Percentiles rank a stretch among this genome's conserved stretches.
These are phyloP conservation scores for Martes martes DNA, from an alignment of 2,113 vertebrate genomes.

Conservation along the genomic window DNA sequence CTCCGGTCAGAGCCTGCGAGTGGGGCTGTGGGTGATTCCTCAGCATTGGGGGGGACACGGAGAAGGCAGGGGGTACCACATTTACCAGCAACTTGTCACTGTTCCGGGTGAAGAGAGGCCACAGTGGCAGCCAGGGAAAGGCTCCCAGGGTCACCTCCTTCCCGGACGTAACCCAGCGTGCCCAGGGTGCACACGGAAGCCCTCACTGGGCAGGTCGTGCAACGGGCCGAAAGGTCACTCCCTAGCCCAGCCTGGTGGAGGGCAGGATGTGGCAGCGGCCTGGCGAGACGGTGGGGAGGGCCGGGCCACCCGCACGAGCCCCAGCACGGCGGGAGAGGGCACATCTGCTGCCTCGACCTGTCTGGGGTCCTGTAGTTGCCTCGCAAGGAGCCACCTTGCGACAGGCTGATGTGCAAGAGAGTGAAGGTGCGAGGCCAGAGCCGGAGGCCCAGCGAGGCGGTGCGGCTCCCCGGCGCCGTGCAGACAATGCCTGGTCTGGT, in stretches of 20 bases:
- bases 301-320: neutral
- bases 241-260: neutral
- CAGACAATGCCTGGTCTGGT: neutral
- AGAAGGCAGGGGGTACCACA: no score
- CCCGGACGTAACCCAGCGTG: neutral
- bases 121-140: neutral
- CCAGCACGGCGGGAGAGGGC: rapidly evolving
- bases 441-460: neutral
- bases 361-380: no score
- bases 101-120: neutral
- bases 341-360: neutral
- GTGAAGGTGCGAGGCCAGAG: neutral
- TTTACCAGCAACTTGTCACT: rapidly evolving
- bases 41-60: rapidly evolving
- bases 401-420: neutral
- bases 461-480: neutral
- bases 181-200: neutral
- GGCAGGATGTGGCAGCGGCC: neutral
- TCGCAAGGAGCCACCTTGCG: neutral
- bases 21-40: neutral
- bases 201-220: neutral
- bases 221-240: neutral
- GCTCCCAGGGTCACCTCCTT: neutral
- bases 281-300: neutral
- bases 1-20: no score